A percentile compares a stretch with the other conserved stretches of the same genome.
phyloP scores from a whole-genome alignment of 92 coral and sea anemone species.

The Diadumene lineata region DNA sequence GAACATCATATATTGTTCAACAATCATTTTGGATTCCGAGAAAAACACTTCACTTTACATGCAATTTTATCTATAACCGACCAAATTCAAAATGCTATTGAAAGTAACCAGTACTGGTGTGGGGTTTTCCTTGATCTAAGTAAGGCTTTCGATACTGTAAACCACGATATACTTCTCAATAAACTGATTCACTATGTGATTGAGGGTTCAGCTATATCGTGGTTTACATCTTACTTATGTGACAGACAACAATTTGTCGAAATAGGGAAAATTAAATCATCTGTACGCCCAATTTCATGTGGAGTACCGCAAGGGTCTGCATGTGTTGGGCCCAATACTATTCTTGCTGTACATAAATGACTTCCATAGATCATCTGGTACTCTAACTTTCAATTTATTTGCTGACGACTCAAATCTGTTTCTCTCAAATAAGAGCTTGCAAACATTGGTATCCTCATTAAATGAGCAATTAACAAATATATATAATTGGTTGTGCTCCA shows the following conservation, averaged over 20 bases:
- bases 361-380: conserved; percentile 18
- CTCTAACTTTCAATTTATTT: conserved; percentile 35
- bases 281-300: conserved; percentile 26
- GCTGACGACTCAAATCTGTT: conserved; percentile 26
- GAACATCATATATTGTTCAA: conserved; percentile 30
- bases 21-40: conserved; percentile 48
- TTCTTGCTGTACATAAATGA: conserved; percentile 16
- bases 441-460: conserved; percentile 1
- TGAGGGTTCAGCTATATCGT: conserved; percentile 27
- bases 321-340: conserved; percentile 12
- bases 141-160: conserved; percentile 33
- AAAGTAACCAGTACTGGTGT: background rate
- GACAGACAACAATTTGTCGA: conserved; percentile 49
- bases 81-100: background rate
- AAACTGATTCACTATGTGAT: conserved; percentile 42
- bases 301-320: conserved; percentile 34
- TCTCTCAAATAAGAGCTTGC: conserved; percentile 27
- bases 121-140: conserved; percentile 15
- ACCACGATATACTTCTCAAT: conserved; percentile 18
- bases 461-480: conserved; percentile 14
- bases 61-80: conserved; percentile 10
- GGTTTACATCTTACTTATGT: conserved; percentile 25
- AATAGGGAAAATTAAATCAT: conserved; percentile 42
- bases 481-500: conserved; percentile 40
- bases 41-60: conserved; percentile 45